Evolutionary conservation across 2,113 vertebrate species (phyloP).

Genomic region (Tringa solitaria): DNA sequence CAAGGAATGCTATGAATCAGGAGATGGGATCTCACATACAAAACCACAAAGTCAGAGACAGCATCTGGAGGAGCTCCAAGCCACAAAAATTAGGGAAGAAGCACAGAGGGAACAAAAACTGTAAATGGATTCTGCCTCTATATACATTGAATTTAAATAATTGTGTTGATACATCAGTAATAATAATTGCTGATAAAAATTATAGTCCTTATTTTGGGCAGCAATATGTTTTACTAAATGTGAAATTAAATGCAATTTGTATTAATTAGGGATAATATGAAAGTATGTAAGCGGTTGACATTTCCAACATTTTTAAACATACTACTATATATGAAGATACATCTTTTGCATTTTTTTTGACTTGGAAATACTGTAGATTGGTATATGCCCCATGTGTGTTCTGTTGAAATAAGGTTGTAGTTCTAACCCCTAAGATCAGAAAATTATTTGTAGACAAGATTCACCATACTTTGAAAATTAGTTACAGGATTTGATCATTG

Average conservation of each 20-base stretch:
- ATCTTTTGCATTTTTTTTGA: constrained; percentile 55
- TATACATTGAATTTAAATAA: constrained; percentile 72
- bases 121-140: constrained; percentile 59
- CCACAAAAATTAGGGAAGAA: constrained; percentile 85
- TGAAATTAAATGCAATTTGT: constrained; percentile 69
- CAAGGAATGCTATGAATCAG: constrained; percentile 77
- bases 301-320: constrained; percentile 65
- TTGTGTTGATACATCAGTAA: constrained; percentile 72
- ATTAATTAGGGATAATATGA: constrained; percentile 68
- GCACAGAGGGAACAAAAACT: constrained; percentile 66
- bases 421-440: not conserved
- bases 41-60: constrained; percentile 80
- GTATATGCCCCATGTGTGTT: not conserved
- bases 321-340: constrained; percentile 42
- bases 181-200: constrained; percentile 71
- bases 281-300: constrained; percentile 62
- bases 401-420: not conserved
- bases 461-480: constrained; percentile 23
- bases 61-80: constrained; percentile 85
- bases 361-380: constrained; percentile 2
- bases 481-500: not conserved
- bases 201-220: constrained; percentile 71
- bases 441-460: constrained; percentile 12
- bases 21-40: constrained; percentile 82
- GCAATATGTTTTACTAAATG: constrained; percentile 70